Percentiles rank a stretch among this genome's conserved stretches.
Evolutionary conservation across 1,140 invertebrate genomes (phyloP).

Genomic region (Ptiloglossa arizonensis): DNA sequence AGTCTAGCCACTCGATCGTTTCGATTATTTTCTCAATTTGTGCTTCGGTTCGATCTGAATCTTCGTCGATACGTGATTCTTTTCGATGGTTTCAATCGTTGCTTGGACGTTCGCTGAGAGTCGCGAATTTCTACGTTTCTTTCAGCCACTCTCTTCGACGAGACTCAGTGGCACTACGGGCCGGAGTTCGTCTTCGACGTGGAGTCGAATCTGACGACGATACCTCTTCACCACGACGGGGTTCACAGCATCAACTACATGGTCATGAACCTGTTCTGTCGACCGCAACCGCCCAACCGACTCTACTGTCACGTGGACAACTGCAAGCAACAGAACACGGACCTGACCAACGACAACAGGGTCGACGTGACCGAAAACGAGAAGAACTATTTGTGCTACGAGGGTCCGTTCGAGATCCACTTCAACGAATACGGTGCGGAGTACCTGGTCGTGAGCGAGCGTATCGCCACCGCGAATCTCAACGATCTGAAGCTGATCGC

Average conservation of each 20-base stretch:
- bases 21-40: no score
- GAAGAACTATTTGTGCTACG: not conserved
- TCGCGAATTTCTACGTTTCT: no score
- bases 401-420: constrained; percentile 59
- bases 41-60: no score
- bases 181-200: constrained; percentile 59
- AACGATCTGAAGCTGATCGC: constrained; percentile 43
- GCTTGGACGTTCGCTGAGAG: no score
- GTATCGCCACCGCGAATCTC: not conserved
- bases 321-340: constrained; percentile 3
- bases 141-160: constrained; percentile 15
- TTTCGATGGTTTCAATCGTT: constrained; percentile 24
- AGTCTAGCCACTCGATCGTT: no score
- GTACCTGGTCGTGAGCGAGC: constrained; percentile 38
- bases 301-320: constrained; percentile 50
- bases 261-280: constrained; percentile 49
- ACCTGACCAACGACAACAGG: constrained; percentile 25
- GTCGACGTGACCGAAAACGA: constrained; percentile 47
- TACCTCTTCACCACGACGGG: constrained; percentile 24
- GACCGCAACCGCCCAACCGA: constrained; percentile 37
- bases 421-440: constrained; percentile 55
- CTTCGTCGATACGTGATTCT: no score
- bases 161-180: constrained; percentile 56
- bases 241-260: constrained; percentile 31
- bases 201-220: constrained; percentile 20